A percentile compares a stretch with the other conserved stretches of the same genome.
Evolutionary conservation across 2,797 vertebrate species (phyloP).

Genomic region (Poeciliopsis gracilis): DNA sequence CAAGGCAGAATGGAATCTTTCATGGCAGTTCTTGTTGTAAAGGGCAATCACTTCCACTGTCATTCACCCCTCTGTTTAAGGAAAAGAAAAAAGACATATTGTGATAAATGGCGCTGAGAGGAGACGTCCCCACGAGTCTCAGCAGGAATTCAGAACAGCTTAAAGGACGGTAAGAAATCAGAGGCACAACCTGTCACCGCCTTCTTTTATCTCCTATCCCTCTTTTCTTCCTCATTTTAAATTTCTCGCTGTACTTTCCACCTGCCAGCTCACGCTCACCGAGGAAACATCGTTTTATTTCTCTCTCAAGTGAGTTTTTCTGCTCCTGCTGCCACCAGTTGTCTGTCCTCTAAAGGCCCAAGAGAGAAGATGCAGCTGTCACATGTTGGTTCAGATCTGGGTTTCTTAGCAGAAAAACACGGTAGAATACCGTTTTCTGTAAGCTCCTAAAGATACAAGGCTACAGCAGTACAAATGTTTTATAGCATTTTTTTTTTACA

Average conservation of each 20-base stretch:
- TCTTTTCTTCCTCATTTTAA: slow-evolving; percentile 27
- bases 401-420: slow-evolving; percentile 28
- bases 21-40: slow-evolving; percentile 31
- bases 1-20: slow-evolving; percentile 35
- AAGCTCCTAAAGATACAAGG: neutral
- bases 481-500: neutral
- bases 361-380: slow-evolving; percentile 51
- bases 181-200: slow-evolving; percentile 35
- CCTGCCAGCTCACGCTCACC: slow-evolving; percentile 26
- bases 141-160: slow-evolving; percentile 43
- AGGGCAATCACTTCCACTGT: slow-evolving; percentile 25
- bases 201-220: slow-evolving; percentile 50
- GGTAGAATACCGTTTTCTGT: slow-evolving; percentile 16
- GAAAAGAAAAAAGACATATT: slow-evolving; percentile 24
- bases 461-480: neutral
- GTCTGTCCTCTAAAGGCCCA: slow-evolving; percentile 28
- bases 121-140: slow-evolving; percentile 31
- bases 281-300: slow-evolving; percentile 27
- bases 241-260: slow-evolving; percentile 44
- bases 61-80: neutral
- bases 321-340: slow-evolving; percentile 28
- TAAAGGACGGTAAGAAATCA: slow-evolving; percentile 32
- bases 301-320: slow-evolving; percentile 45
- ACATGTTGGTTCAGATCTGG: slow-evolving; percentile 36
- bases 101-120: slow-evolving; percentile 51